phyloP scores from a whole-genome alignment of 2,797 vertebrate species.

The Pristis pectinata region DNA sequence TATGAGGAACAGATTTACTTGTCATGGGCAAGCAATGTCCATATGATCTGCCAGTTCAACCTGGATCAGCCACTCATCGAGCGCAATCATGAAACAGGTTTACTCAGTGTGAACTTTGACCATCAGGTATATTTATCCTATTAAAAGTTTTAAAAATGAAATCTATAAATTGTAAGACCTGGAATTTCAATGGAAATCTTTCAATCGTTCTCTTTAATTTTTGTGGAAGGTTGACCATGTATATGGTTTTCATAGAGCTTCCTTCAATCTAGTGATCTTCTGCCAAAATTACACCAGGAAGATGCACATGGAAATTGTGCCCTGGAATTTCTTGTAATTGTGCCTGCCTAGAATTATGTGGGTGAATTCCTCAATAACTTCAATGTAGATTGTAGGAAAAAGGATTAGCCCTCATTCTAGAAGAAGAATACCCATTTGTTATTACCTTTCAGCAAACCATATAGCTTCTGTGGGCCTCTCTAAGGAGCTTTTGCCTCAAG shows the following conservation, averaged over 20 bases:
- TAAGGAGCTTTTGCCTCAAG: neutral
- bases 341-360: neutral
- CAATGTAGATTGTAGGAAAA: neutral
- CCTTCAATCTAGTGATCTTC: neutral
- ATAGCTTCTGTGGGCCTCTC: neutral
- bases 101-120: slow-evolving; percentile 73
- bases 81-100: slow-evolving; percentile 51
- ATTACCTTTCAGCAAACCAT: neutral
- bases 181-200: neutral
- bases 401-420: neutral
- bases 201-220: neutral
- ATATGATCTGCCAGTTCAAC: slow-evolving; percentile 64
- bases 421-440: neutral
- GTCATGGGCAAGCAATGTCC: slow-evolving; percentile 62
- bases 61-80: slow-evolving; percentile 67
- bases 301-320: neutral
- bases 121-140: slow-evolving; percentile 59
- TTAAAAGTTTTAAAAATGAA: neutral
- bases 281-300: neutral
- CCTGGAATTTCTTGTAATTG: neutral
- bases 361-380: neutral
- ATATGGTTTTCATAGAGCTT: neutral
- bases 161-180: neutral
- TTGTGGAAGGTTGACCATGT: neutral
- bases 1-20: slow-evolving; percentile 60